Evolutionary conservation across 2,888 invertebrate species (phyloP).

Genomic region (Leptopterna dolabrata): DNA sequence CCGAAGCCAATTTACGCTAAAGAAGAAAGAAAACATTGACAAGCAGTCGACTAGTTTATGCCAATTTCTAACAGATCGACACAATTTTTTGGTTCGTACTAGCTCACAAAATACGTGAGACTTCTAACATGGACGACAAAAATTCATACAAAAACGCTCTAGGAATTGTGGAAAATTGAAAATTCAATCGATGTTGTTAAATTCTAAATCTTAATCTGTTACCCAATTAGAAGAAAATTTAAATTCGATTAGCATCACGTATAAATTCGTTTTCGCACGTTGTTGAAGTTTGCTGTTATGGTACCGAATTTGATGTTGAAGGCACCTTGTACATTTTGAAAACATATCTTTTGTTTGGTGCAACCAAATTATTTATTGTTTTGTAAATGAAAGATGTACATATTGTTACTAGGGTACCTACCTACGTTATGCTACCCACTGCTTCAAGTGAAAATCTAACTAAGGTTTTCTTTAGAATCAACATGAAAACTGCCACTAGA

Average conservation of each 20-base stretch:
- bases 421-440: neutral
- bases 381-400: neutral
- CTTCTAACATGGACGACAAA: neutral
- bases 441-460: neutral
- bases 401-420: neutral
- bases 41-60: no score
- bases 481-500: constrained; percentile 32
- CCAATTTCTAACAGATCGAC: neutral
- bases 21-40: no score
- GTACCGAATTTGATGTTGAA: neutral
- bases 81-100: neutral
- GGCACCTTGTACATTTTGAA: neutral
- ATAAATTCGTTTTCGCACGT: neutral
- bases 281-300: neutral
- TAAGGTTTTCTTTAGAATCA: neutral
- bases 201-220: neutral
- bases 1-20: no score
- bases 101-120: neutral
- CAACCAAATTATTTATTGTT: neutral
- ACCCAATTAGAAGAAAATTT: neutral
- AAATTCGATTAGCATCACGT: neutral
- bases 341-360: constrained; percentile 35
- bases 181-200: neutral
- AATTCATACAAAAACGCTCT: neutral
- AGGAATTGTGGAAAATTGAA: neutral